phyloP scores from a whole-genome alignment of 1,140 invertebrate genomes.

The Nasonia longicornis region DNA sequence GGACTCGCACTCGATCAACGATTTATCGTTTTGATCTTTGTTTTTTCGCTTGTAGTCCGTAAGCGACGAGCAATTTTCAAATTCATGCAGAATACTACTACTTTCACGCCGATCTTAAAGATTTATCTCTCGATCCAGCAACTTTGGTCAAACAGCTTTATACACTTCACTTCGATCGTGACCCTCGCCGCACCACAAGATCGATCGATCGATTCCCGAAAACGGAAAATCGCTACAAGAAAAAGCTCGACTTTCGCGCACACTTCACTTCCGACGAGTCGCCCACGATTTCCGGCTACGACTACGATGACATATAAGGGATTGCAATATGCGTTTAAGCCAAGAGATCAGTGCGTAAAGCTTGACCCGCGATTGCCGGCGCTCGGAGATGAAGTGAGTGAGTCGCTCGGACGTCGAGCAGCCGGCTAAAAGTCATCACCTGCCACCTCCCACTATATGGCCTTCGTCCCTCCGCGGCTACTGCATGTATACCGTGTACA shows the following conservation, averaged over 20 bases:
- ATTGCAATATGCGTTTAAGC: too few species aligned
- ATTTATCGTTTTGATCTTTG: neutral
- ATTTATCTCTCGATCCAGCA: too few species aligned
- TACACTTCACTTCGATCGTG: too few species aligned
- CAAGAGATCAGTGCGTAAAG: neutral
- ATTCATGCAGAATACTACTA: constrained; percentile 31
- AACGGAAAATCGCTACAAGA: too few species aligned
- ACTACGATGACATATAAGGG: too few species aligned
- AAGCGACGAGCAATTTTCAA: neutral
- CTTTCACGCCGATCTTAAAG: neutral
- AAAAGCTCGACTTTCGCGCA: neutral
- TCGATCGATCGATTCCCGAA: neutral
- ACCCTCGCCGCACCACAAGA: neutral
- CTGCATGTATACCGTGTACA: neutral
- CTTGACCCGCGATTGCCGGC: constrained; percentile 57
- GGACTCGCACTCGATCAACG: neutral
- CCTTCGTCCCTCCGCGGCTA: neutral
- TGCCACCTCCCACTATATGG: constrained; percentile 47
- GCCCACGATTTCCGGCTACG: constrained; percentile 41
- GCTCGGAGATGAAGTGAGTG: constrained; percentile 63
- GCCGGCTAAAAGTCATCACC: constrained; percentile 62
- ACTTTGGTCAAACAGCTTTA: too few species aligned
- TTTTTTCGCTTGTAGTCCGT: neutral
- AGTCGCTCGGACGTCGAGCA: constrained; percentile 48
- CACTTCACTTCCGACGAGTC: constrained; percentile 45